Percentiles rank a stretch among this genome's conserved stretches.
Evolutionary conservation across 2,888 invertebrate genomes (phyloP).

Genomic region (Acleris sparsana): DNA sequence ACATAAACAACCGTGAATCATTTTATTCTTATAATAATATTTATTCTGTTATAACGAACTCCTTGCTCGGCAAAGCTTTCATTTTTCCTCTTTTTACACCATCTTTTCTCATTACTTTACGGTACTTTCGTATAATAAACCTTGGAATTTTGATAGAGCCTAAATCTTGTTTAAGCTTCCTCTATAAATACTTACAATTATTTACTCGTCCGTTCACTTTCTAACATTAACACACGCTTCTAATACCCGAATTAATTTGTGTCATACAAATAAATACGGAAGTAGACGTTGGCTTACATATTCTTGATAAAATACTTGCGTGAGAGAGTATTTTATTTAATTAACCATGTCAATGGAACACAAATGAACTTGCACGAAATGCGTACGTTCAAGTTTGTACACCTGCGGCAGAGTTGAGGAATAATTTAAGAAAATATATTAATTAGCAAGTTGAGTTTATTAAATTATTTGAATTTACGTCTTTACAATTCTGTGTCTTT

Average conservation of each 20-base stretch:
- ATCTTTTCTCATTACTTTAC: too few species aligned
- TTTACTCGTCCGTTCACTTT: constrained; percentile 35
- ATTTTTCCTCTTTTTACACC: too few species aligned
- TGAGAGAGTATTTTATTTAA: constrained; percentile 47
- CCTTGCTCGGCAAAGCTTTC: too few species aligned
- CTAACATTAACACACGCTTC: constrained; percentile 30
- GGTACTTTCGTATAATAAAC: too few species aligned
- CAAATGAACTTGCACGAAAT: constrained; percentile 28
- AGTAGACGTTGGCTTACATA: constrained; percentile 35
- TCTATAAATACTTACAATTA: constrained; percentile 35
- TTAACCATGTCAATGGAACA: constrained; percentile 60
- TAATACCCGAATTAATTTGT: constrained; percentile 33
- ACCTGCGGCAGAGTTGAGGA: constrained; percentile 20
- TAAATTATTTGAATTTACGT: too few species aligned
- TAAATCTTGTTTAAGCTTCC: constrained; percentile 29
- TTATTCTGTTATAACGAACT: too few species aligned
- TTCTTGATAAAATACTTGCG: constrained; percentile 32
- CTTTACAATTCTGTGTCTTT: too few species aligned
- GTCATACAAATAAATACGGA: constrained; percentile 35
- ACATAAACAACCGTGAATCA: too few species aligned
- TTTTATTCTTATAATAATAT: too few species aligned
- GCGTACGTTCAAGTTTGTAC: constrained; percentile 19
- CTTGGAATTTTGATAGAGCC: constrained; percentile 12
- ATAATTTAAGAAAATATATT: too few species aligned
- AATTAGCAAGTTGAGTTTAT: too few species aligned